Percentiles rank a stretch among this genome's conserved stretches.
Conservation (phyloP, 2,797 vertebrate species). For the Tympanoctomys barrerae region DNA sequence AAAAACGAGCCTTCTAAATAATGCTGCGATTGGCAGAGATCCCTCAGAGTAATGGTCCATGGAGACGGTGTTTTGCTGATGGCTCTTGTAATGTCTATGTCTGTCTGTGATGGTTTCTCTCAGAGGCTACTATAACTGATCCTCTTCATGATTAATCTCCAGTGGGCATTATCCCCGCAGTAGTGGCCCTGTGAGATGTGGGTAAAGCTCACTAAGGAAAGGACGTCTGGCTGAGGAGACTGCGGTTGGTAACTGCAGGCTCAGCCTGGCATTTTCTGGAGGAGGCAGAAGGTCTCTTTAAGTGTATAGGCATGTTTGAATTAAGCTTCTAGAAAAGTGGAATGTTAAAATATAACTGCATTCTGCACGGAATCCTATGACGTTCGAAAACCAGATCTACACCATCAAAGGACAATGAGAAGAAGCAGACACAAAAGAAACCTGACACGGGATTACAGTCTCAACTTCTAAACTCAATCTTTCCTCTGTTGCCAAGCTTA, state of each 20-base stretch:
- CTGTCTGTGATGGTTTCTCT: constrained; percentile 65
- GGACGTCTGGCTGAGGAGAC: not conserved
- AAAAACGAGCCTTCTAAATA: constrained; percentile 69
- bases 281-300: not conserved
- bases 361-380: not conserved
- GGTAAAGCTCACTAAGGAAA: not conserved
- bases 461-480: not conserved
- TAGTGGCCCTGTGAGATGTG: constrained; percentile 53
- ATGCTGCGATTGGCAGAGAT: constrained; percentile 62
- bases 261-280: not conserved
- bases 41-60: constrained; percentile 64
- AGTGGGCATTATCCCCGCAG: not conserved
- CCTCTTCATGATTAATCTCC: constrained; percentile 65
- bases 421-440: not conserved
- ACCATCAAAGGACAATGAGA: not conserved
- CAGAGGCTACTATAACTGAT: constrained; percentile 20
- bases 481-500: not conserved
- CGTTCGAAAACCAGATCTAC: not conserved
- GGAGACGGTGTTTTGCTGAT: constrained; percentile 63
- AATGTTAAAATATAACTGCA: not conserved
- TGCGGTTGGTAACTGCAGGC: not conserved
- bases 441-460: not conserved
- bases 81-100: constrained; percentile 56
- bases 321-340: constrained; percentile 50
- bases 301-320: not conserved